Conservation (phyloP, 2,888 invertebrate species). For the Notodonta dromedarius region DNA sequence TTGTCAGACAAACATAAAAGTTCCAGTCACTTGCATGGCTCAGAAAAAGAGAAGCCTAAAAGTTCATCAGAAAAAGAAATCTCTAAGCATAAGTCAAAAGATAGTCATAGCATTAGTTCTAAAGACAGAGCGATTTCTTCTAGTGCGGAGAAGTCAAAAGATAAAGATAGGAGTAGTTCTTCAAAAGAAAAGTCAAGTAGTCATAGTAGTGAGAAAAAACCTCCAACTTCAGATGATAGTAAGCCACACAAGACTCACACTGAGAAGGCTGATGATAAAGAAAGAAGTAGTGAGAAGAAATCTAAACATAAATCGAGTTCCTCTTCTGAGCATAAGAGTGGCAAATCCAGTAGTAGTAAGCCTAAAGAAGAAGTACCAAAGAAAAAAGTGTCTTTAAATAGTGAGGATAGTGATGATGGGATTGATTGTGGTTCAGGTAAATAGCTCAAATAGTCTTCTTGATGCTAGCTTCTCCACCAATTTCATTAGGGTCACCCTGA, state of each 20-base stretch:
- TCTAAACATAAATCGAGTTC: conserved; percentile 68
- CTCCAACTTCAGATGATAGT: conserved; percentile 59
- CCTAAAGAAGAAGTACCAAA: conserved; percentile 74
- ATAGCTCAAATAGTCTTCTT: background rate
- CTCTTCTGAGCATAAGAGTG: conserved; percentile 58
- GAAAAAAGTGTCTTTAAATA: conserved; percentile 61
- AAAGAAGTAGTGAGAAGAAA: conserved; percentile 55
- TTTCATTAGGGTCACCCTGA: no score
- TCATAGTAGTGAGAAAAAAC: conserved; percentile 68
- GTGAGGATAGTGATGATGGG: conserved; percentile 82
- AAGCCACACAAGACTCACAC: conserved; percentile 53
- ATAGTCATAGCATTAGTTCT: conserved; percentile 59
- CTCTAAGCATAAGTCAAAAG: conserved; percentile 59
- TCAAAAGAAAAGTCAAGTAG: conserved; percentile 70
- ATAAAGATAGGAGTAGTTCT: conserved; percentile 65
- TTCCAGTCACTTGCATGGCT: conserved; percentile 37
- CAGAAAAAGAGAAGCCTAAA: conserved; percentile 49
- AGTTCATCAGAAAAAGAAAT: conserved; percentile 57
- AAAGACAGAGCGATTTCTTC: conserved; percentile 70
- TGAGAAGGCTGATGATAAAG: conserved; percentile 51
- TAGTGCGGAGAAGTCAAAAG: conserved; percentile 68
- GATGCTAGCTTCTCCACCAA: no score
- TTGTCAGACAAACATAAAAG: conserved; percentile 51
- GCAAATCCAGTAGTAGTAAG: conserved; percentile 63
- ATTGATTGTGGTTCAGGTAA: conserved; percentile 88